Evolutionary conservation across 2,888 invertebrate genomes (phyloP).

Genomic region (Rhyacophila evoluta): DNA sequence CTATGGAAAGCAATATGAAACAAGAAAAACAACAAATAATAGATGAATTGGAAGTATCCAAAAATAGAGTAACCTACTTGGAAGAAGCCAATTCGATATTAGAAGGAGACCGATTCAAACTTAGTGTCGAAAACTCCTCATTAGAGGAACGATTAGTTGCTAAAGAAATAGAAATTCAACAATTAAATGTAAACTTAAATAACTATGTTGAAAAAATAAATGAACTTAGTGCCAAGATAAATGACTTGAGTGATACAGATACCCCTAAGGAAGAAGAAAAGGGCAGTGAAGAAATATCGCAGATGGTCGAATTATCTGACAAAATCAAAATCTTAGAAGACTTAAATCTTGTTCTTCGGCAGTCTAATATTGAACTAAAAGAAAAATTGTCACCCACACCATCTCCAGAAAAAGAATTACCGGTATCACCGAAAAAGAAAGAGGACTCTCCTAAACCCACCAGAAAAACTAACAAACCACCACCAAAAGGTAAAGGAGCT

Average conservation of each 20-base stretch:
- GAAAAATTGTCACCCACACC: slow-evolving; percentile 45
- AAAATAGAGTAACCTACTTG: slow-evolving; percentile 69
- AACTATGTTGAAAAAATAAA: slow-evolving; percentile 55
- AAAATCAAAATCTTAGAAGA: slow-evolving; percentile 69
- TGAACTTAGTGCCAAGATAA: slow-evolving; percentile 61
- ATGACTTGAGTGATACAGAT: slow-evolving; percentile 55
- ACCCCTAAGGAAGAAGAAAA: slow-evolving; percentile 71
- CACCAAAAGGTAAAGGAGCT: slow-evolving; percentile 61
- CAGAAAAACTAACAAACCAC: slow-evolving; percentile 61
- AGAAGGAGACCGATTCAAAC: slow-evolving; percentile 66
- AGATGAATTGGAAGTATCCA: slow-evolving; percentile 70
- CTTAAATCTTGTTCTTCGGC: slow-evolving; percentile 68
- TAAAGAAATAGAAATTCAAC: slow-evolving; percentile 63
- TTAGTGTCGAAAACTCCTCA: slow-evolving; percentile 70
- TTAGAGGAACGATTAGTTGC: slow-evolving; percentile 69
- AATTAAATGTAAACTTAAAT: slow-evolving; percentile 56
- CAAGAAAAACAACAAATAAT: slow-evolving; percentile 73
- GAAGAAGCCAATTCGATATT: slow-evolving; percentile 70
- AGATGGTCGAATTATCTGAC: slow-evolving; percentile 65
- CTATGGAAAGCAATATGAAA: slow-evolving; percentile 78
- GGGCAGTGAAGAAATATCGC: slow-evolving; percentile 67
- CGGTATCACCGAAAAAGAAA: slow-evolving; percentile 59
- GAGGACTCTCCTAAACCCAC: slow-evolving; percentile 62
- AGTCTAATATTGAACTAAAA: slow-evolving; percentile 60
- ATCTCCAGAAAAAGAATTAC: slow-evolving; percentile 53